Conservation (phyloP, 2,113 vertebrate genomes). For the Atherinomorus stipes region DNA sequence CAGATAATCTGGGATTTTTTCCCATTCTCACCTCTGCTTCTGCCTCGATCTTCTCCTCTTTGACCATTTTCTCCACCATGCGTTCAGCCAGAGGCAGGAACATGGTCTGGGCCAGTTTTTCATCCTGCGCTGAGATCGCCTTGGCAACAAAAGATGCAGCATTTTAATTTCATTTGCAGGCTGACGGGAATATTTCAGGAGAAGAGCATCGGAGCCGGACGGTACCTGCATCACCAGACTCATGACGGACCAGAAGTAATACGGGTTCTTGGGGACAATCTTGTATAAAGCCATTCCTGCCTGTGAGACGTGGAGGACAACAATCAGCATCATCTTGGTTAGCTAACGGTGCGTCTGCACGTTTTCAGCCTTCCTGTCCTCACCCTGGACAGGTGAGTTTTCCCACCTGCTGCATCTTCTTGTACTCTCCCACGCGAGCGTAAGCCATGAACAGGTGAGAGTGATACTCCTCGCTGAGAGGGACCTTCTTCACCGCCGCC, state of each 20-base stretch:
- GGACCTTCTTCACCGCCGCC: slow-evolving; percentile 97
- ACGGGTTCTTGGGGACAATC: slow-evolving; percentile 98
- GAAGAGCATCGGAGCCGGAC: not conserved
- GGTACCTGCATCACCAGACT: slow-evolving; percentile 99
- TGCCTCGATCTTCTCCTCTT: slow-evolving; percentile 98
- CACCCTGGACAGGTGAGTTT: not conserved
- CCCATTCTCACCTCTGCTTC: slow-evolving; percentile 90
- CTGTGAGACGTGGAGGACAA: slow-evolving; percentile 72
- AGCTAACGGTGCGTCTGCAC: too few species aligned
- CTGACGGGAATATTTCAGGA: not conserved
- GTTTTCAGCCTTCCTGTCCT: too few species aligned
- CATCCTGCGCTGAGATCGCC: slow-evolving; percentile 98
- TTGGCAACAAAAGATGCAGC: slow-evolving; percentile 51
- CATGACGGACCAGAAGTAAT: slow-evolving; percentile 99
- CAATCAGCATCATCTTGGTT: too few species aligned
- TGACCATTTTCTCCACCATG: slow-evolving; percentile 99
- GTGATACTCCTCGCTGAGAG: slow-evolving; percentile 97
- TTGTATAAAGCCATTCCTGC: slow-evolving; percentile 99
- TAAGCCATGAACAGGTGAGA: slow-evolving; percentile 99
- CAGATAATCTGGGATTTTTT: too few species aligned
- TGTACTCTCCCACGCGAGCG: slow-evolving; percentile 97
- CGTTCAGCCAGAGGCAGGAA: slow-evolving; percentile 97
- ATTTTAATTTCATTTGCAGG: not conserved
- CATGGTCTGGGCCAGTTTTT: slow-evolving; percentile 97
- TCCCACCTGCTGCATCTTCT: slow-evolving; percentile 99